Conservation (phyloP, 2,113 vertebrate species). For the Paradisaea rubra region DNA sequence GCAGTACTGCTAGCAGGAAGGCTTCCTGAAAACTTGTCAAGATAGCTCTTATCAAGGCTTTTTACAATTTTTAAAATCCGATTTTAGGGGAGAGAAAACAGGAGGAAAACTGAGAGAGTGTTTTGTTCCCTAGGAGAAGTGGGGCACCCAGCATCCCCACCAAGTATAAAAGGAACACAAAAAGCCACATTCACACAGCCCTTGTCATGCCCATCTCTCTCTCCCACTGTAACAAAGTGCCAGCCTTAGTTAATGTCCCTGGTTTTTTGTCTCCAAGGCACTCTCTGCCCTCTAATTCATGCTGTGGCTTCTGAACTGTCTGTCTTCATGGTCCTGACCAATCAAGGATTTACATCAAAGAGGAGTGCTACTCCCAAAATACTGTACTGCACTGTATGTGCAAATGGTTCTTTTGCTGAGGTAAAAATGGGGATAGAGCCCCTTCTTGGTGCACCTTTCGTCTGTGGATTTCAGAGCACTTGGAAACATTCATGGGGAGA, state of each 20-base stretch:
- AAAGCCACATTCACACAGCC: not conserved
- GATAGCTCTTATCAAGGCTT: not conserved
- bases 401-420: not conserved
- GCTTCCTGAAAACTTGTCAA: slow-evolving; percentile 29
- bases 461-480: not conserved
- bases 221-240: not conserved
- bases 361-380: not conserved
- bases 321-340: not conserved
- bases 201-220: not conserved
- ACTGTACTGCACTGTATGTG: not conserved
- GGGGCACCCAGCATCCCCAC: not conserved
- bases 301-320: not conserved
- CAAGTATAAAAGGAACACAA: not conserved
- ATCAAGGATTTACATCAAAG: not conserved
- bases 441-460: not conserved
- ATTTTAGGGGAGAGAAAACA: not conserved
- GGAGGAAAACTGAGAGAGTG: not conserved
- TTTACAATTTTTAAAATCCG: not conserved
- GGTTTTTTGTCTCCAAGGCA: not conserved
- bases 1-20: not conserved
- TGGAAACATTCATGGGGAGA: not conserved
- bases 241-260: not conserved
- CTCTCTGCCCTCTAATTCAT: not conserved
- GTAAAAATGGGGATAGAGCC: not conserved
- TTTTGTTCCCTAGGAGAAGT: not conserved